Base-by-base conservation (phyloP, 1,140 invertebrate genomes). In the Coptotermes formosanus region DNA sequence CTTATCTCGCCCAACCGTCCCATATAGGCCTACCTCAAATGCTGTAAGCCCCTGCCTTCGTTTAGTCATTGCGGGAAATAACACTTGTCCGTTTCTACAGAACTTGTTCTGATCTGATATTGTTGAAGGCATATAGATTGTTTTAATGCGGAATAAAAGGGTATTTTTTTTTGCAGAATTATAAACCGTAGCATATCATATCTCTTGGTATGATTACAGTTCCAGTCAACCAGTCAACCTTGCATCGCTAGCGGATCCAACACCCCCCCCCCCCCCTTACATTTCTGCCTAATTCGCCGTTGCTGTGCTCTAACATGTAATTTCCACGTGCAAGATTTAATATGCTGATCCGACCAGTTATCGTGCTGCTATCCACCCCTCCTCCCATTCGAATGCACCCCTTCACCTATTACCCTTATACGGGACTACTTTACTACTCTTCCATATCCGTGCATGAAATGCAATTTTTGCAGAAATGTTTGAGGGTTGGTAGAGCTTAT, bases 271-370 rank as follows among this genome's bases (percentile, higher is more conserved):
- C n/a, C 32, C 82, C 32, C 32, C 44, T 21, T 30, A 48, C 30
- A 83, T 83, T 83, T 84, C 48, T 84, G 52, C 45, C 52, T 84
- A 45, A 84, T 52, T 30, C 3, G 30, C 83, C 19, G 44, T 30
- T 45, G 11, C 44, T 32, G 25, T 48, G 45, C 48, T 52, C n/a
- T n/a, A 30, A 21, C 30, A 38, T 84, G 83, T 59, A 85, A 85
- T 85, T 85, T 85, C 85, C 85, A 85, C 59, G 19, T 75, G 25
- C 85, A 25, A 81, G 85, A 85, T 85, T 85, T 75, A 85, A 85
- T 85, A 85, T 81, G 85, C 85, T 85, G 85, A 85, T 85, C 85
- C 85, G 23, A 32, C 64, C 85, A 85, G 64, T 85, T 85, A 85
- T 85, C 85, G 25, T 84, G 59, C 52, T 45, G 38, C 38, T 44